phyloP scores from a whole-genome alignment of 2,888 invertebrate species.

The Drosophila kuntzei region DNA sequence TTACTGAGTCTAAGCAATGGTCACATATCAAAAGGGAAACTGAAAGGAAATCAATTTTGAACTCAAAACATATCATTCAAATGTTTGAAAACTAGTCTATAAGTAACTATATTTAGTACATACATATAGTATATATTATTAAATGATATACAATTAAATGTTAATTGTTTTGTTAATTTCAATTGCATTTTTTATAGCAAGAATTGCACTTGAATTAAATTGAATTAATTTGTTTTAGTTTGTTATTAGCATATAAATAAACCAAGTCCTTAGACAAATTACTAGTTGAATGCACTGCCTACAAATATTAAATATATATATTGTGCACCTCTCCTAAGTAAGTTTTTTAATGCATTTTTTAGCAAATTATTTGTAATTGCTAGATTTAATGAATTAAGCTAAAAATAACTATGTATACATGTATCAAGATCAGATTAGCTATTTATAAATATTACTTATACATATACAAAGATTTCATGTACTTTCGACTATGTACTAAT shows the following conservation, averaged over 20 bases:
- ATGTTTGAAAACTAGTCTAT: conserved; percentile 23
- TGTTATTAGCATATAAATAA: conserved; percentile 32
- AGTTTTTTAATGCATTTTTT: conserved; percentile 72
- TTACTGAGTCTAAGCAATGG: conserved; percentile 45
- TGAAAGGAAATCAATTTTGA: conserved; percentile 76
- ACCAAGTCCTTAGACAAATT: conserved; percentile 67
- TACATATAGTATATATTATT: conserved; percentile 9
- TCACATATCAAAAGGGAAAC: conserved; percentile 58
- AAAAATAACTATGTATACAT: conserved; percentile 42
- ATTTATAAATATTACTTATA: conserved; percentile 23
- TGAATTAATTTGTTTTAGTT: conserved; percentile 20
- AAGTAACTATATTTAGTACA: conserved; percentile 40
- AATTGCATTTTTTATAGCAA: conserved; percentile 1
- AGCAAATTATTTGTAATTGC: conserved; percentile 66
- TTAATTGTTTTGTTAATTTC: conserved; percentile 15
- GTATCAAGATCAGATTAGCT: conserved; percentile 48
- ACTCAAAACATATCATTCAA: conserved; percentile 84
- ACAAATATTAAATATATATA: conserved; percentile 35
- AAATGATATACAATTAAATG: conserved; percentile 24
- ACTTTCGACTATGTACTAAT: conserved; percentile 62
- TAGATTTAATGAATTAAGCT: conserved; percentile 36
- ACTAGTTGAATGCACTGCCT: conserved; percentile 76
- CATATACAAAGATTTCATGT: conserved; percentile 45
- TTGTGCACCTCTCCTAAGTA: conserved; percentile 54
- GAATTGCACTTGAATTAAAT: conserved; percentile 27